Evolutionary conservation across 2,113 vertebrate species (phyloP), one percentile per base, ranked within the genome.

Genomic region (Neomonachus schauinslandi): DNA sequence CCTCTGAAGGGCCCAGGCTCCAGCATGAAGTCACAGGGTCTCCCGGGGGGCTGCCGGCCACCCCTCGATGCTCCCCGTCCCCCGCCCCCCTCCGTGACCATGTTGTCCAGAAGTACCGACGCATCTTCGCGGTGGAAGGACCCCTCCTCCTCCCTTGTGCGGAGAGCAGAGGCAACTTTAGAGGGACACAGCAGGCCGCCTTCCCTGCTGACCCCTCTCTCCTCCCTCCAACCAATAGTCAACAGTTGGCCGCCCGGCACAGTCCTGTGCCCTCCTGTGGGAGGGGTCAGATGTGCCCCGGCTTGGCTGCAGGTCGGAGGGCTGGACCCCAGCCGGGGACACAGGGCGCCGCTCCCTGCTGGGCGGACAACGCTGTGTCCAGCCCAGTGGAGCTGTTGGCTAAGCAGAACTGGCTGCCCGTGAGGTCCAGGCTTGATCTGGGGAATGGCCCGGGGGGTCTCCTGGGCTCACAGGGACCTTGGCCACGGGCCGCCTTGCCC

Each of bases 281-380:
- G 22, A 39, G 22, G 46, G n/a, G 61, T 49, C 21, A 0, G 31
- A 3, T 19, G 11, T 2, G 4, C 22, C 39, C 0, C 0, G 26
- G 42, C 28, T 22, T 16, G 26, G 67, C 7, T 46, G 42, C 5
- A 46, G 42, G 7, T 33, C 72, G 2, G 3, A 5, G 79, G 79
- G 51, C 31, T 11, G 72, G 19, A 4, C 69, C 36, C 49, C 5
- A 61, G 57, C 9, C 2, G 49, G 55, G n/a, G 46, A 46, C 59
- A 0, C 22, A 3, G 21, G 59, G 8, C 1, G 2, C 36, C 36
- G 12, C 57, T 16, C 39, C 49, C 82, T 53, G 5, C 39, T 36
- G 10, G 16, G 5, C 22, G 2, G 11, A 6, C 1, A 4, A 10
- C 15, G 1, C 36, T 1, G 0, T 53, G 4, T 24, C 33, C 12